These are phyloP conservation scores for Sebastes vulpes DNA, from an alignment of 2,797 vertebrate genomes.

Conservation along the genomic window DNA sequence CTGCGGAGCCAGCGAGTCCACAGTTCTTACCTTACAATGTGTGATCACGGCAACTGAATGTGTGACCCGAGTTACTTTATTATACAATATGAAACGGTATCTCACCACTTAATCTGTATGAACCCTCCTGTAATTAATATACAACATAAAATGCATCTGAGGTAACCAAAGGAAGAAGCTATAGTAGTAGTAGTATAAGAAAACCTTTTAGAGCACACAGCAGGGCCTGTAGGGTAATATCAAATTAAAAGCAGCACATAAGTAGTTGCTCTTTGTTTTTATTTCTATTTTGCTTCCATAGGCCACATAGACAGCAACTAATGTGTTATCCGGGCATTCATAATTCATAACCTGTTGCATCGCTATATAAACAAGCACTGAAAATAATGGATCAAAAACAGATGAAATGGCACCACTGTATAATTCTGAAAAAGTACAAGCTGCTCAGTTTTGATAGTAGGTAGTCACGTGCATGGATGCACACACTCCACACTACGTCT, in stretches of 20 bases:
- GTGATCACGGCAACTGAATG: background rate
- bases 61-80: background rate
- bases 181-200: background rate
- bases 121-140: constrained; percentile 6
- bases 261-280: constrained; percentile 3
- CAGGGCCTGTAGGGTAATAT: background rate
- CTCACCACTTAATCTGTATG: background rate
- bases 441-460: too few species aligned
- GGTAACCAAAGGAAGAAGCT: background rate
- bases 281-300: constrained; percentile 14
- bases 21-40: background rate
- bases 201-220: constrained; percentile 13
- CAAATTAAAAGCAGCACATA: constrained; percentile 27
- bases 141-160: constrained; percentile 3
- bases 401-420: too few species aligned
- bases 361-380: too few species aligned
- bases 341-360: constrained; percentile 18
- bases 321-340: constrained; percentile 23
- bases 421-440: too few species aligned
- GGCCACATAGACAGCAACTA: background rate
- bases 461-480: too few species aligned
- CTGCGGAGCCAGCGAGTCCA: background rate
- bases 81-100: background rate
- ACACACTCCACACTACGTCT: too few species aligned
- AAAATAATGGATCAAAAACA: too few species aligned